Evolutionary conservation across 2,113 vertebrate species (phyloP).

Genomic region (Corvus hawaiiensis): DNA sequence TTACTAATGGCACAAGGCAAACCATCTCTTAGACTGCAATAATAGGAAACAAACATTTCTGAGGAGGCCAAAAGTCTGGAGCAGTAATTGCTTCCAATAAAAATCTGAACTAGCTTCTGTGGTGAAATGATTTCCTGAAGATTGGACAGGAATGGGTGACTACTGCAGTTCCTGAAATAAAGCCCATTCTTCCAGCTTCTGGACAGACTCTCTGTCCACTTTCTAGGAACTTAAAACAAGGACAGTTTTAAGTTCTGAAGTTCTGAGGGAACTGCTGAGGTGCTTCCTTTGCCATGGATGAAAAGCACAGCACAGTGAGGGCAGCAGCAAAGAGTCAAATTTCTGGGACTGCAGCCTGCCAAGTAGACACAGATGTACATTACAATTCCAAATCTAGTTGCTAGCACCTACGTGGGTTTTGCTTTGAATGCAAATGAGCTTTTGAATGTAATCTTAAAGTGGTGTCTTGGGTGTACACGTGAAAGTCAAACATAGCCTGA

Average conservation of each 20-base stretch:
- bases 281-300: not conserved
- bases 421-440: conserved; percentile 1
- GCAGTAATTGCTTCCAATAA: not conserved
- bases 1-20: not conserved
- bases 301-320: not conserved
- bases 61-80: not conserved
- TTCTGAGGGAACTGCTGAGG: not conserved
- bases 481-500: not conserved
- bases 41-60: not conserved
- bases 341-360: not conserved
- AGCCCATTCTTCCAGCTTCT: not conserved
- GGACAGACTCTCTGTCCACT: not conserved
- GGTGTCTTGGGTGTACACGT: not conserved
- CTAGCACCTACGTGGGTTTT: not conserved
- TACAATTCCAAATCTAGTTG: not conserved
- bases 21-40: not conserved
- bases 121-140: not conserved
- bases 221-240: not conserved
- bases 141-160: not conserved
- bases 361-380: not conserved
- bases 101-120: not conserved
- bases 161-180: not conserved
- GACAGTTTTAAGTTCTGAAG: not conserved
- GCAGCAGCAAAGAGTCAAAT: not conserved
- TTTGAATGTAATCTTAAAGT: not conserved